Evolutionary conservation across 1,140 invertebrate species (phyloP), one percentile per base, ranked within the genome.

Genomic region (Lethocerus indicus): DNA sequence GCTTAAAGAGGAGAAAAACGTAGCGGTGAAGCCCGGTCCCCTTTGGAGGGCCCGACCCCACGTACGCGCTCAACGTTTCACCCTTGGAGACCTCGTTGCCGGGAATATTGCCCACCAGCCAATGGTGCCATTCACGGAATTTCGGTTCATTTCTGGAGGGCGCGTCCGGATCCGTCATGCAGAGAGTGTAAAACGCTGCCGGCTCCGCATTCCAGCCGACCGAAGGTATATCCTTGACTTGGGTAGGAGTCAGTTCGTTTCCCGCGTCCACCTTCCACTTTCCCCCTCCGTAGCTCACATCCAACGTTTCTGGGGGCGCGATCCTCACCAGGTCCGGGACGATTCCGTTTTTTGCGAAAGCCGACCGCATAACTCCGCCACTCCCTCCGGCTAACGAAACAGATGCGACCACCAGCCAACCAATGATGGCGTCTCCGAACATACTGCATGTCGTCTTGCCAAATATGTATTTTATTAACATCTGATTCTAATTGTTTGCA

Each of bases 81-180:
- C 90, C 91, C 27, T 74, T 67, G 0, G 59, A 57, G 0, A 94
- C 61, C 36, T 86, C 69, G 47, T 65, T 68, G 18, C 82, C 88
- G 2, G 84, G 86, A 59, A 95, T 87, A 60, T 96, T 95, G 6
- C 73, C 83, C 1, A 95, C 81, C 2, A 93, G 63, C 89, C 89
- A 95, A 63, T 94, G 90, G 59, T 86, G 83, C 79, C 81, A 90
- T 67, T 93, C 88, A 2, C 87, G 71, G 58, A 76, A 83, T 48
- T 74, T 81, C 0, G 79, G 84, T 32, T 81, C 69, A 5, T 74
- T 67, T 7, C 87, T 74, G 58, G 79, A 86, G 13, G 89, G 89
- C 13, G 88, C 87, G 71, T 94, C 89, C 2, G 87, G 87, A 78
- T 93, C 89, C 81, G 56, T 80, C 80, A 88, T 78, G 40, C 78